A percentile compares a stretch with the other conserved stretches of the same genome.
These are phyloP conservation scores for Peribatodes rhomboidaria DNA, from an alignment of 2,888 invertebrate species.

Conservation along the genomic window DNA sequence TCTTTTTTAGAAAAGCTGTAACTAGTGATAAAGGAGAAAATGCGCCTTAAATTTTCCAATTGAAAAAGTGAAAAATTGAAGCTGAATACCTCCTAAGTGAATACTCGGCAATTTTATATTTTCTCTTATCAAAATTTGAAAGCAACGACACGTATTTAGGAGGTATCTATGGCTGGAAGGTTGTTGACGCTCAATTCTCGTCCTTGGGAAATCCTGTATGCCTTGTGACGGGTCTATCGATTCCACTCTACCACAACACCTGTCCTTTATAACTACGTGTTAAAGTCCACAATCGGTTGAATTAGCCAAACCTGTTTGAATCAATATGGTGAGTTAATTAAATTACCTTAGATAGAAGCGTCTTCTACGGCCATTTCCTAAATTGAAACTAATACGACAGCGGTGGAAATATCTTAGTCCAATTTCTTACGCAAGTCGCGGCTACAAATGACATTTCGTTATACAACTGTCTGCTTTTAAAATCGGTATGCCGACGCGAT, in stretches of 20 bases:
- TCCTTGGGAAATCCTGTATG: conserved; percentile 6
- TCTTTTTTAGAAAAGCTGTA: no score
- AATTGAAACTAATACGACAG: neutral
- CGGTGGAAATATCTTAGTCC: no score
- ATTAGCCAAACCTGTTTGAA: neutral
- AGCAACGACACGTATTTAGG: neutral
- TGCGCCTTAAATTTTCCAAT: no score
- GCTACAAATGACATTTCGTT: no score
- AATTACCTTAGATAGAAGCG: neutral
- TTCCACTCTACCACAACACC: neutral
- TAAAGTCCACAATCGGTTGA: conserved; percentile 25
- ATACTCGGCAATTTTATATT: no score
- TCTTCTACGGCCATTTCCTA: neutral
- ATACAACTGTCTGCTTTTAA: no score
- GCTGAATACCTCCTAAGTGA: no score
- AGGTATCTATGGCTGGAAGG: neutral
- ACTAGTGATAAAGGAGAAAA: no score
- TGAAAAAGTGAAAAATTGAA: no score
- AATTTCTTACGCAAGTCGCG: no score
- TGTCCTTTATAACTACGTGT: conserved; percentile 25
- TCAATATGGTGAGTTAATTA: neutral
- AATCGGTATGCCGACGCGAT: no score
- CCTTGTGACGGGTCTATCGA: conserved; percentile 4
- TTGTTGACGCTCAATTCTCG: conserved; percentile 1
- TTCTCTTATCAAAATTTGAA: no score